These are phyloP conservation scores for Dryobates pubescens DNA, from an alignment of 2,797 vertebrate genomes.

Conservation along the genomic window DNA sequence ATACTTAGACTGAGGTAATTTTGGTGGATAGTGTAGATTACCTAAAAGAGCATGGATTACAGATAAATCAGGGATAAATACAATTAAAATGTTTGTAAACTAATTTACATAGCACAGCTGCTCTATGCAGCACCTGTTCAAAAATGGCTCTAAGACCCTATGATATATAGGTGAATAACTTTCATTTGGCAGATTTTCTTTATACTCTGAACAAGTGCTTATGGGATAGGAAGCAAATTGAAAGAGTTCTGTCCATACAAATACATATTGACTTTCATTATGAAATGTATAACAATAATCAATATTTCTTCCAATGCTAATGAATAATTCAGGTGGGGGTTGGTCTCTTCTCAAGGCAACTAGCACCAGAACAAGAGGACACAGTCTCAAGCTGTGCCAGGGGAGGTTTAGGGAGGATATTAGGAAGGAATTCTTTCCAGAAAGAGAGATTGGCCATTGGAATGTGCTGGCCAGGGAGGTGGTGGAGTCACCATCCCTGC, in stretches of 20 bases:
- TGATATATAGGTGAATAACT: background rate
- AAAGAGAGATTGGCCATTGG: too few species aligned
- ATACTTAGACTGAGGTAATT: background rate
- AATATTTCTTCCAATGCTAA: background rate
- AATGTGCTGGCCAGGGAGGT: too few species aligned
- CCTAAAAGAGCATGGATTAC: background rate
- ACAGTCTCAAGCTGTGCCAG: too few species aligned
- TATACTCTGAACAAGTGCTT: background rate
- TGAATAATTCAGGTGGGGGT: background rate
- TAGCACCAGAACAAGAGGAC: too few species aligned
- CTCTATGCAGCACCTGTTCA: background rate
- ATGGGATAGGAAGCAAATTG: background rate
- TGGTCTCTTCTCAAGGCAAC: too few species aligned
- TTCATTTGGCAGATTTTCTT: background rate
- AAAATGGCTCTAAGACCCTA: background rate
- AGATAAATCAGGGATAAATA: background rate
- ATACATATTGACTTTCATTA: background rate
- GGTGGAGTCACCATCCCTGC: too few species aligned
- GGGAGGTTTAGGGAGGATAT: too few species aligned
- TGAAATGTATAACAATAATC: background rate
- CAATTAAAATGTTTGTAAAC: slow-evolving; percentile 2
- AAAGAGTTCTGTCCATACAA: background rate
- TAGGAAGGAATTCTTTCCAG: too few species aligned
- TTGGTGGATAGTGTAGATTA: background rate
- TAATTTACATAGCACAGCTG: background rate